Conservation (phyloP, 2,113 vertebrate genomes). For the Cyanoramphus novaezelandiae region DNA sequence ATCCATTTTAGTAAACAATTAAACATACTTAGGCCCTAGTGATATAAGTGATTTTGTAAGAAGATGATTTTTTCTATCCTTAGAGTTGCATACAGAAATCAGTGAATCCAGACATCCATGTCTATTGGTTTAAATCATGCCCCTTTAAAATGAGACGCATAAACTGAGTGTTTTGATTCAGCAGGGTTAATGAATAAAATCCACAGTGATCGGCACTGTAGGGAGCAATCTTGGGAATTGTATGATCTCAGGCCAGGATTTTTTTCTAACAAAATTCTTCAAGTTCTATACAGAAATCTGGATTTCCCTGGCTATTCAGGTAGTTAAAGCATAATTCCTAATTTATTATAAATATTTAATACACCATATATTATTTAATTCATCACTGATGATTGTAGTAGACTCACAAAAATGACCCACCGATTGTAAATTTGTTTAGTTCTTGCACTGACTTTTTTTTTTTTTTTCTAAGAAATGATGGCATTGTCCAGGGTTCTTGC, state of each 20-base stretch:
- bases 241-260: neutral
- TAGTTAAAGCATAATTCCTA: neutral
- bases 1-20: neutral
- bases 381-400: neutral
- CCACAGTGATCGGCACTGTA: neutral
- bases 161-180: neutral
- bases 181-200: neutral
- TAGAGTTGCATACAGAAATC: neutral
- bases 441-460: neutral
- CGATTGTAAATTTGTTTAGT: neutral
- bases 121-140: neutral
- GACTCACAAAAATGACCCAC: neutral
- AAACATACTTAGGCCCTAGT: neutral
- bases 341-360: neutral
- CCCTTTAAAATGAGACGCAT: neutral
- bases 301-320: neutral
- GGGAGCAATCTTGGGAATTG: neutral
- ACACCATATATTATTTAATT: neutral
- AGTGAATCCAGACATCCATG: neutral
- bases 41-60: neutral
- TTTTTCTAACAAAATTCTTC: neutral
- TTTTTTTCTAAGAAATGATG: neutral
- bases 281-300: neutral
- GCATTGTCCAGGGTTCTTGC: neutral
- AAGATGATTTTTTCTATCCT: neutral